Evolutionary conservation across 2,113 vertebrate species (phyloP), one percentile per base, ranked within the genome.

Genomic region (Meles meles): DNA sequence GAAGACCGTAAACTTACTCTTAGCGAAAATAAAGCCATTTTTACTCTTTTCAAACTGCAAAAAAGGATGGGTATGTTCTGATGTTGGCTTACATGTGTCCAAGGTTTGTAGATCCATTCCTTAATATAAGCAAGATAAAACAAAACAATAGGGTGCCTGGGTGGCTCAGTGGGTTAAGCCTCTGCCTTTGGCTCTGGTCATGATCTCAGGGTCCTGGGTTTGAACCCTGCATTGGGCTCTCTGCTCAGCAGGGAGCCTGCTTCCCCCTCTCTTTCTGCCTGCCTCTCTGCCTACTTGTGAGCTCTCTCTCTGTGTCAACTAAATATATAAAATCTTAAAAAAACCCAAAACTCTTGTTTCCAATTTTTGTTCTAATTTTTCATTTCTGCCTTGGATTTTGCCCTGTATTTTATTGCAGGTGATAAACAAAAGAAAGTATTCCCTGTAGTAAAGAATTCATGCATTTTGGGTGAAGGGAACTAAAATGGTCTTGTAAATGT

Each of bases 331-430:
- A 55, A 55, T 55, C 52, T 55, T 18, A 6, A 55, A 55, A 2
- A 55, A 18, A 55, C 15, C n/a, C n/a, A n/a, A n/a, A 77, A n/a
- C 42, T 76, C 52, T 61, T 11, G 1, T 49, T 71, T 77, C 6
- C 10, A 57, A 47, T 61, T 52, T 52, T 57, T 92, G 18, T 49
- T 14, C 42, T 59, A 63, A 52, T 44, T 85, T 77, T 34, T 71
- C 21, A 82, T 82, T 95, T 94, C 83, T 85, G n/a, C 67, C 29
- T 77, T 82, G n/a, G 39, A 81, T 95, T 59, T 82, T 96, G 34
- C 12, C 65, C 23, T 69, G 12, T 69, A 42, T 13, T 59, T 92
- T 59, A 49, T 31, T 17, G 4, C 8, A 85, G 39, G 25, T 74
- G 44, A 89, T 61, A 15, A 67, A 47, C 5, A 85, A 67, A 13